phyloP scores from a whole-genome alignment of 2,113 vertebrate species.

The Taurulus bubalis region DNA sequence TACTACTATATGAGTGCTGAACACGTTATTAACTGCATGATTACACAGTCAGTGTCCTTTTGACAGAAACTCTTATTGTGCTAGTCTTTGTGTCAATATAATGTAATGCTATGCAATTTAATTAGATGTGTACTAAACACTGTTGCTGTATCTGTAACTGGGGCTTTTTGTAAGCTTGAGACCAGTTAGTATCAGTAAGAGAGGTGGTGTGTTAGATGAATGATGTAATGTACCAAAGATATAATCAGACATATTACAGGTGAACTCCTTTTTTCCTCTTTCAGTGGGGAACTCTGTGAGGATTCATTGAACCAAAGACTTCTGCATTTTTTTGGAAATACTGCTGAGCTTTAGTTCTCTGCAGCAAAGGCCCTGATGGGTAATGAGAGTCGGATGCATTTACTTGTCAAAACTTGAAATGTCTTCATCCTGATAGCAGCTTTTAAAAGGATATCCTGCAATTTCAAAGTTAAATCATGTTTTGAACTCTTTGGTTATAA shows the following conservation, averaged over 20 bases:
- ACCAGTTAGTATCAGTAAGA: neutral
- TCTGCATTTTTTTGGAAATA: constrained; percentile 47
- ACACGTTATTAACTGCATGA: constrained; percentile 6
- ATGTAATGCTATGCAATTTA: neutral
- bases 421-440: constrained; percentile 25
- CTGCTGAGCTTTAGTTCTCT: constrained; percentile 34
- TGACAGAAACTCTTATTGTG: constrained; percentile 2
- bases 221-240: neutral
- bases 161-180: neutral
- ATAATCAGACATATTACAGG: constrained; percentile 10
- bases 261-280: neutral
- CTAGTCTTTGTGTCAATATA: neutral
- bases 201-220: neutral
- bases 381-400: constrained; percentile 41
- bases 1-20: neutral
- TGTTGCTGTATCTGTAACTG: neutral
- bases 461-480: constrained; percentile 1
- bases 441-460: neutral
- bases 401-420: constrained; percentile 35
- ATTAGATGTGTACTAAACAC: neutral
- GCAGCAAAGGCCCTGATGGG: constrained; percentile 34
- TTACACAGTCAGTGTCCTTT: constrained; percentile 1
- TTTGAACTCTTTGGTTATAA: constrained; percentile 13
- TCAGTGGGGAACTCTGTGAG: constrained; percentile 8
- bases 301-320: constrained; percentile 26